Conservation (phyloP, 2,113 vertebrate species). For the Thunnus maccoyii region DNA sequence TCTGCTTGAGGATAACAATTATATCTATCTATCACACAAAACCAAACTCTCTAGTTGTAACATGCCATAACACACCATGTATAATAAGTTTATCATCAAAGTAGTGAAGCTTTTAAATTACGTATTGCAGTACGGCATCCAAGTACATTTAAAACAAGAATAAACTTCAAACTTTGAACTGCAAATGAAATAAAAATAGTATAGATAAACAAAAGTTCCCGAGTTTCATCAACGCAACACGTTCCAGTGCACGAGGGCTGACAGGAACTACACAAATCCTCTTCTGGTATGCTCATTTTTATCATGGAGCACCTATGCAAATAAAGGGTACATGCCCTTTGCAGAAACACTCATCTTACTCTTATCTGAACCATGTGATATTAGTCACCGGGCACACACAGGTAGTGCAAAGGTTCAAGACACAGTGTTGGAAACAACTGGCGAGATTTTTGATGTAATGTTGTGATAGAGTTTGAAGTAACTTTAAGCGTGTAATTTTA, state of each 20-base stretch:
- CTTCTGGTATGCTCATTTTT: slow-evolving; percentile 57
- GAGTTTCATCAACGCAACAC: not conserved
- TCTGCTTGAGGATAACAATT: too few species aligned
- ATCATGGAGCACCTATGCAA: slow-evolving; percentile 70
- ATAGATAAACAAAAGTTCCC: not conserved
- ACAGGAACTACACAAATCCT: slow-evolving; percentile 28
- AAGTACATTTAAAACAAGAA: not conserved
- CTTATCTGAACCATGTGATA: slow-evolving; percentile 67
- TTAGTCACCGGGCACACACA: slow-evolving; percentile 35
- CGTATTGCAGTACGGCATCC: too few species aligned
- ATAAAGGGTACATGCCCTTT: slow-evolving; percentile 58
- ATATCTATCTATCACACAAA: not conserved
- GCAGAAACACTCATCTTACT: slow-evolving; percentile 51
- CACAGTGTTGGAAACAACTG: not conserved
- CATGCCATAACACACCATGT: not conserved
- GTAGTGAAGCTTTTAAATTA: too few species aligned
- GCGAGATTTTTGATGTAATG: not conserved
- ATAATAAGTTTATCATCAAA: too few species aligned
- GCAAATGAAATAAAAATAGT: not conserved
- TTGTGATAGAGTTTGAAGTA: not conserved
- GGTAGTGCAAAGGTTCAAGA: slow-evolving; percentile 28
- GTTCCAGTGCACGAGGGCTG: slow-evolving; percentile 29
- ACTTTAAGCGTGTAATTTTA: not conserved
- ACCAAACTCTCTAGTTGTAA: not conserved
- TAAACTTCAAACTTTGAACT: not conserved